These are phyloP conservation scores for Ennomos quercinarius DNA, from an alignment of 2,888 invertebrate genomes.

Conservation along the genomic window DNA sequence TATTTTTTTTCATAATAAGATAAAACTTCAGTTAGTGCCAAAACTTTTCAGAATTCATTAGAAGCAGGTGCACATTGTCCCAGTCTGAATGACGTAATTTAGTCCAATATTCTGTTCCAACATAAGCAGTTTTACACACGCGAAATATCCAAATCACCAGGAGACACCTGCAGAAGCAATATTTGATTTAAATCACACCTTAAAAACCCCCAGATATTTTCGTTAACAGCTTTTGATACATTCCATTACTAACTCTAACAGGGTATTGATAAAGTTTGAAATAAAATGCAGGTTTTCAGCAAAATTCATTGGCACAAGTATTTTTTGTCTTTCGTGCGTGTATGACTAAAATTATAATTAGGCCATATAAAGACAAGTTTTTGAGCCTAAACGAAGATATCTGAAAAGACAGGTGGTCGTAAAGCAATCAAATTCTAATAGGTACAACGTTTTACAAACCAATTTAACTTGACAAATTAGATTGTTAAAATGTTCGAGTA, in stretches of 20 bases:
- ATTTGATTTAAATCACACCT: constrained; percentile 24
- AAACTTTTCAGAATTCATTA: too few relatives aligned
- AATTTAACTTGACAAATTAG: constrained; percentile 13
- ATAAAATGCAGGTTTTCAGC: background rate
- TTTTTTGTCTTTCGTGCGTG: constrained; percentile 15
- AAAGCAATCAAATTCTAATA: constrained; percentile 26
- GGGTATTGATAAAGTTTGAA: constrained; percentile 4
- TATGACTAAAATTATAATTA: constrained; percentile 24
- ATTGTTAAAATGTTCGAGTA: constrained; percentile 17
- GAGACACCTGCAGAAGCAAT: constrained; percentile 21
- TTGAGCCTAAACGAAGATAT: constrained; percentile 13
- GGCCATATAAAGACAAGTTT: constrained; percentile 17
- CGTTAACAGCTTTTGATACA: background rate
- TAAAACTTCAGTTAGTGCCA: too few relatives aligned
- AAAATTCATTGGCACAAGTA: background rate
- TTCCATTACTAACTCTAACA: background rate
- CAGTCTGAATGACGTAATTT: background rate
- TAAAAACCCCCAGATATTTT: constrained; percentile 6
- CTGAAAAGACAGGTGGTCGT: constrained; percentile 27
- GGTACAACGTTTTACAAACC: constrained; percentile 9
- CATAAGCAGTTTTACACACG: constrained; percentile 10
- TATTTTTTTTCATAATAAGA: too few relatives aligned
- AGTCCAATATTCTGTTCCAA: background rate
- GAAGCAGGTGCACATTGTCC: background rate
- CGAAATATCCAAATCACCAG: constrained; percentile 6